Evolutionary conservation across 2,888 invertebrate genomes (phyloP).

Genomic region (Stenichneumon culpator): DNA sequence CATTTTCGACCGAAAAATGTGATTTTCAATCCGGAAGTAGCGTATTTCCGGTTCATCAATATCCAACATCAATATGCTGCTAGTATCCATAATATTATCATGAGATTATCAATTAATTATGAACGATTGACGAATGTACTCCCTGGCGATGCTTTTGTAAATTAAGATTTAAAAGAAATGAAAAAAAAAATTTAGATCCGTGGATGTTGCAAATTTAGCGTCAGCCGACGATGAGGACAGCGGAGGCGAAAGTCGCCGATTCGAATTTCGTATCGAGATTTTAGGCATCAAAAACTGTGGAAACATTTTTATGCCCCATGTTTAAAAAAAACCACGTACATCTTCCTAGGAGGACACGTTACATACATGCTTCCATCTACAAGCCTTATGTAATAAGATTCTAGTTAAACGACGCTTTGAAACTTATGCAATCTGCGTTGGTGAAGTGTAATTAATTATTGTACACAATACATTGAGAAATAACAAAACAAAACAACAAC

Average conservation of each 20-base stretch:
- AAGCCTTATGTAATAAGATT: slow-evolving; percentile 78
- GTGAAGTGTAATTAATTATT: slow-evolving; percentile 70
- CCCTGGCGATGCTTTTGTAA: slow-evolving; percentile 28
- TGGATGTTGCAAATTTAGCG: slow-evolving; percentile 40
- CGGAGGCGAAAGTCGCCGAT: background rate
- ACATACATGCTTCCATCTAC: slow-evolving; percentile 81
- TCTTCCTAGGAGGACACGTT: slow-evolving; percentile 67
- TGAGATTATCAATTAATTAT: slow-evolving; percentile 42
- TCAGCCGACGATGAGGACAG: background rate
- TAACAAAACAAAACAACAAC: slow-evolving; percentile 18
- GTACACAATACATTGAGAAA: slow-evolving; percentile 48
- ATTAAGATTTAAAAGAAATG: slow-evolving; percentile 18
- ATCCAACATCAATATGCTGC: background rate
- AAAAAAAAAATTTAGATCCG: slow-evolving; percentile 32
- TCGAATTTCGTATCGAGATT: slow-evolving; percentile 14
- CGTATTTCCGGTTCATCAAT: background rate
- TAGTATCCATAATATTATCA: slow-evolving; percentile 44
- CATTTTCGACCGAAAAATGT: no score
- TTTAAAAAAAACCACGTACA: slow-evolving; percentile 51
- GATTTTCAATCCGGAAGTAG: background rate
- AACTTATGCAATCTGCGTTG: slow-evolving; percentile 72
- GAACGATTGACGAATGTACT: slow-evolving; percentile 38
- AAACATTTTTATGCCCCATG: slow-evolving; percentile 17
- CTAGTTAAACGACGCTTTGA: slow-evolving; percentile 74
- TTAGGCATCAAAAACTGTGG: slow-evolving; percentile 13